These are phyloP conservation scores for Xiphorhynchus erythropygius DNA, from an alignment of 2,797 vertebrate genomes.

Conservation along the genomic window DNA sequence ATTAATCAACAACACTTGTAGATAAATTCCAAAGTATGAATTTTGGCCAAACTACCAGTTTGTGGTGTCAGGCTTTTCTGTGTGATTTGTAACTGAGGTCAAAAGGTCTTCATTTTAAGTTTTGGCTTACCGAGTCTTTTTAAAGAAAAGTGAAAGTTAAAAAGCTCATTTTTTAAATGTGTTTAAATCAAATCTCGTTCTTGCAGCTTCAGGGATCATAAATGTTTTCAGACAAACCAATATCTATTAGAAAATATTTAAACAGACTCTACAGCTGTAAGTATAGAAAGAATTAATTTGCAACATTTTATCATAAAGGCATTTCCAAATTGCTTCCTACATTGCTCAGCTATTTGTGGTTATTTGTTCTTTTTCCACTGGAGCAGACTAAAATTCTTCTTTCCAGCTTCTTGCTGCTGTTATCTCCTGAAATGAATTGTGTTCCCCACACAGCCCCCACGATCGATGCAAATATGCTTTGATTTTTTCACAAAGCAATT, in stretches of 20 bases:
- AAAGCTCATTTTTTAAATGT: not conserved
- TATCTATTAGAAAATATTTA: conserved; percentile 17
- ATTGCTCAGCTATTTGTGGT: not conserved
- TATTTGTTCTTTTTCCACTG: conserved; percentile 18
- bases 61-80: not conserved
- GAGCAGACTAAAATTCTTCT: conserved; percentile 16
- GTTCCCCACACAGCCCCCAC: not conserved
- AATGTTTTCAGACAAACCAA: conserved; percentile 8
- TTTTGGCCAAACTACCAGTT: not conserved
- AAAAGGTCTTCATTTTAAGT: not conserved
- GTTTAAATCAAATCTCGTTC: conserved; percentile 11
- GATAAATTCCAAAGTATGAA: not conserved
- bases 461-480: conserved; percentile 49
- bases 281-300: conserved; percentile 2
- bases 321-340: not conserved
- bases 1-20: not conserved
- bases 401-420: conserved; percentile 17
- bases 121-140: not conserved
- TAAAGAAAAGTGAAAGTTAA: not conserved
- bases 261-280: not conserved
- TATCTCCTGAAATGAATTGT: conserved; percentile 24
- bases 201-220: conserved; percentile 6
- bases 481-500: conserved; percentile 28
- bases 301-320: conserved; percentile 4
- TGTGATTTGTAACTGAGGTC: not conserved